Evolutionary conservation across 2,888 invertebrate species (phyloP).

Genomic region (Trichogramma evanescens): DNA sequence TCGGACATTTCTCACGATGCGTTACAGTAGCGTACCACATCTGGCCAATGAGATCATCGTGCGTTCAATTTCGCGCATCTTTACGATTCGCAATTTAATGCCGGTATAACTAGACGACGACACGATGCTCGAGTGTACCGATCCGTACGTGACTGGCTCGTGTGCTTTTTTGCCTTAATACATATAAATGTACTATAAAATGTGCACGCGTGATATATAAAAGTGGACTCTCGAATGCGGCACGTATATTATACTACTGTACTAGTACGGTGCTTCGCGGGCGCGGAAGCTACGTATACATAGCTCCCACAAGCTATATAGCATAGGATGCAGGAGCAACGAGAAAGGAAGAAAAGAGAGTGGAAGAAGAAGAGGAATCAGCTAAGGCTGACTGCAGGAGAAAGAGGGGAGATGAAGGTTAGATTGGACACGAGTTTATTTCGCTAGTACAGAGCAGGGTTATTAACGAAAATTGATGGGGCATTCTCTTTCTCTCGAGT

Average conservation of each 20-base stretch:
- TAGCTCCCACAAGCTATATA: too few species aligned
- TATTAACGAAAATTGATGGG: neutral
- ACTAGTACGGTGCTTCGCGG: too few species aligned
- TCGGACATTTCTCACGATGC: too few species aligned
- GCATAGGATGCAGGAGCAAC: too few species aligned
- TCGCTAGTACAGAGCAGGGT: neutral
- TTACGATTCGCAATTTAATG: constrained; percentile 33
- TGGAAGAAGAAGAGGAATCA: neutral
- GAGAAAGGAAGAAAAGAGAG: neutral
- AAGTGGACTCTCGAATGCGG: too few species aligned
- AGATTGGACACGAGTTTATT: neutral
- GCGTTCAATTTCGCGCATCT: constrained; percentile 4
- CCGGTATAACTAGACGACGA: constrained; percentile 18
- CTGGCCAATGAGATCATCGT: too few species aligned
- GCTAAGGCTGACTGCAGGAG: neutral
- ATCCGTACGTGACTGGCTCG: constrained; percentile 9
- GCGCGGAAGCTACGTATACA: too few species aligned
- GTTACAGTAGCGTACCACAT: too few species aligned
- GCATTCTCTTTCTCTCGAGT: too few species aligned
- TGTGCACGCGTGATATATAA: too few species aligned
- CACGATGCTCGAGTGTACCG: constrained; percentile 3
- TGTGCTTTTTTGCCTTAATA: constrained; percentile 4
- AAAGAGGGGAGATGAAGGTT: neutral
- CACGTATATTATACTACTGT: too few species aligned
- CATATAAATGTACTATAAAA: too few species aligned